Conservation (phyloP, 2,888 invertebrate genomes). For the Odontocolon sp. region DNA sequence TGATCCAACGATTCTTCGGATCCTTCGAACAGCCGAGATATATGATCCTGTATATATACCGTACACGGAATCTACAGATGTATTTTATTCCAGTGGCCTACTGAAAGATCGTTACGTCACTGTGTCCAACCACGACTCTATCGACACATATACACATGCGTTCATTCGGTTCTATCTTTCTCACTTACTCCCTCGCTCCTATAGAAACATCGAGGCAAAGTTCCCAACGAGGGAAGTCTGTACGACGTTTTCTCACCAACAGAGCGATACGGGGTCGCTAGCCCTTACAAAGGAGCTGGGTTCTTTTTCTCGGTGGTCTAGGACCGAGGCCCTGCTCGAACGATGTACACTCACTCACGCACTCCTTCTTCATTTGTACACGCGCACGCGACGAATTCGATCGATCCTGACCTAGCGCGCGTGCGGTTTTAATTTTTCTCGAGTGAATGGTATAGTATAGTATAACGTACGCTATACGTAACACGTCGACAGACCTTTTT, state of each 20-base stretch:
- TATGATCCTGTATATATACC: not conserved
- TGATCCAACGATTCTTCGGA: conserved; percentile 18
- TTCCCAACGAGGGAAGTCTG: conserved; percentile 11
- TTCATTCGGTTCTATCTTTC: conserved; percentile 13
- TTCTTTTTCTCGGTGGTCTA: not conserved
- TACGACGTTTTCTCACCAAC: conserved; percentile 45
- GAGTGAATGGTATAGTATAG: not conserved
- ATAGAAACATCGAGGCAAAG: conserved; percentile 20
- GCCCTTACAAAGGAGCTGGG: conserved; percentile 31
- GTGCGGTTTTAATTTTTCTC: not conserved
- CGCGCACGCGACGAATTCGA: conserved; percentile 1
- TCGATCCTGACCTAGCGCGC: conserved; percentile 43
- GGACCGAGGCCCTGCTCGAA: not conserved
- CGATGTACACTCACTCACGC: not conserved
- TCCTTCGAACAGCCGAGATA: not conserved
- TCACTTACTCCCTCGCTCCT: conserved; percentile 40
- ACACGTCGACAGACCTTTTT: not conserved
- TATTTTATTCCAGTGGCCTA: conserved; percentile 33
- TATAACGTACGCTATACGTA: not conserved
- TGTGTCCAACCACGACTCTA: conserved; percentile 2
- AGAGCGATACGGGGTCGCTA: conserved; percentile 37
- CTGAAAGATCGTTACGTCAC: conserved; percentile 38
- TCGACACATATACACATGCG: not conserved
- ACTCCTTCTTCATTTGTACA: not conserved
- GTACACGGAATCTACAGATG: not conserved